Evolutionary conservation across 2,888 invertebrate species (phyloP).

Genomic region (Folsomia candida): DNA sequence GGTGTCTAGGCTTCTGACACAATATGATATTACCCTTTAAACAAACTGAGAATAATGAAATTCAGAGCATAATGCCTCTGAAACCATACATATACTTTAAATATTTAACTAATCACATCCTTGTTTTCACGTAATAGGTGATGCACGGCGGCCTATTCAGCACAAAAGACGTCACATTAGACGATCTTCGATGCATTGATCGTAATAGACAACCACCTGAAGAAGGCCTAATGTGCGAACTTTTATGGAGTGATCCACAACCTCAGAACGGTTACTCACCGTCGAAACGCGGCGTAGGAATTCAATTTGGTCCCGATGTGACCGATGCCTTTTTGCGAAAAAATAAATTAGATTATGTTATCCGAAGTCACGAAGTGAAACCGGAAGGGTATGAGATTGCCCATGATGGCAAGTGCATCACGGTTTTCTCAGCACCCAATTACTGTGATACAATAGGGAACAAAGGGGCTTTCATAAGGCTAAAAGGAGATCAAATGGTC

Average conservation of each 20-base stretch:
- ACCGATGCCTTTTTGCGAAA: conserved; percentile 77
- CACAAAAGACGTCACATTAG: conserved; percentile 87
- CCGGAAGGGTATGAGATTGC: conserved; percentile 92
- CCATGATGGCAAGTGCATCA: conserved; percentile 93
- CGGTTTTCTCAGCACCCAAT: conserved; percentile 99
- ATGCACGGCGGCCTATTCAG: conserved; percentile 99
- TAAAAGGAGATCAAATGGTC: conserved; percentile 85
- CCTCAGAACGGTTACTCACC: conserved; percentile 81
- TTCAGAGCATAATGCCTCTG: too few species aligned
- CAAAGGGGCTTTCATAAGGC: conserved; percentile 93
- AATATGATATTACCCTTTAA: conserved; percentile 1
- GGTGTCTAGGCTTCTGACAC: conserved; percentile 25
- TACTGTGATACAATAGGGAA: conserved; percentile 99
- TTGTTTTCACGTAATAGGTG: conserved; percentile 65
- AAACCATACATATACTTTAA: too few species aligned
- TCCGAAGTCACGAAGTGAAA: conserved; percentile 97
- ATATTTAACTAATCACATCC: too few species aligned
- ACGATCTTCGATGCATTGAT: conserved; percentile 83
- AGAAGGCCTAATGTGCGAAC: conserved; percentile 96
- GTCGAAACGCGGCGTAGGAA: conserved; percentile 95
- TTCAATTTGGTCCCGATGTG: conserved; percentile 98
- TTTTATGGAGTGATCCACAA: conserved; percentile 98
- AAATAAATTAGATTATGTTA: conserved; percentile 88
- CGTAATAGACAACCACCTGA: conserved; percentile 96
- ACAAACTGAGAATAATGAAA: neutral